Evolutionary conservation across 2,888 invertebrate species (phyloP).

Genomic region (Drosophila tanythrix): DNA sequence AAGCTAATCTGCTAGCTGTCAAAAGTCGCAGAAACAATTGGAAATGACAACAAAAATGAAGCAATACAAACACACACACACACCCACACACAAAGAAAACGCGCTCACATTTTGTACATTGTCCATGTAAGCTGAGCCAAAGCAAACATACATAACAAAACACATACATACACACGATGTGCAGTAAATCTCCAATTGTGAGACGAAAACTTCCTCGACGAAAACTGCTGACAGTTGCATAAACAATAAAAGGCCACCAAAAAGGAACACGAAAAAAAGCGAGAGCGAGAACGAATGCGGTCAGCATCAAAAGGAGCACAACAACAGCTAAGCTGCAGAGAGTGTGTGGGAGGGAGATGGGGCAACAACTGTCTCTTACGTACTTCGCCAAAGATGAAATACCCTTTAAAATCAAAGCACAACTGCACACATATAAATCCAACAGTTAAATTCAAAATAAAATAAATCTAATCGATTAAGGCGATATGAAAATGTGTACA

Average conservation of each 20-base stretch:
- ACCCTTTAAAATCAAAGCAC: not conserved
- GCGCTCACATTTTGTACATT: slow-evolving; percentile 23
- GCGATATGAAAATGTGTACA: not conserved
- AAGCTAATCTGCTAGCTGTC: slow-evolving; percentile 75
- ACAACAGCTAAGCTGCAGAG: slow-evolving; percentile 22
- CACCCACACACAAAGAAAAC: slow-evolving; percentile 38
- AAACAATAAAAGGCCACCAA: slow-evolving; percentile 68
- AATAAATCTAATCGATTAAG: not conserved
- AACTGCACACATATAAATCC: not conserved
- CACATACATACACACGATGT: slow-evolving; percentile 13
- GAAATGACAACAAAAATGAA: slow-evolving; percentile 77
- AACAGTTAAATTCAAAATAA: not conserved
- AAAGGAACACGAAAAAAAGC: slow-evolving; percentile 4
- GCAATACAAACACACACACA: slow-evolving; percentile 43
- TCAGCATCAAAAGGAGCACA: slow-evolving; percentile 69
- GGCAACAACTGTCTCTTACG: not conserved
- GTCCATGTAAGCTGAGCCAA: slow-evolving; percentile 48
- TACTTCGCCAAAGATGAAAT: not conserved
- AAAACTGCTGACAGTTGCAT: slow-evolving; percentile 79
- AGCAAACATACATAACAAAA: slow-evolving; percentile 42
- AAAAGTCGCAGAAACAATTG: slow-evolving; percentile 76
- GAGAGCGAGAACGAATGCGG: slow-evolving; percentile 60
- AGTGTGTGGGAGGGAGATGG: not conserved
- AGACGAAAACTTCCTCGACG: slow-evolving; percentile 55
- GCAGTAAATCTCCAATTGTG: slow-evolving; percentile 57